Evolutionary conservation across 2,113 vertebrate genomes (phyloP), one percentile per base, ranked within the genome.

Genomic region (Scalopus aquaticus): DNA sequence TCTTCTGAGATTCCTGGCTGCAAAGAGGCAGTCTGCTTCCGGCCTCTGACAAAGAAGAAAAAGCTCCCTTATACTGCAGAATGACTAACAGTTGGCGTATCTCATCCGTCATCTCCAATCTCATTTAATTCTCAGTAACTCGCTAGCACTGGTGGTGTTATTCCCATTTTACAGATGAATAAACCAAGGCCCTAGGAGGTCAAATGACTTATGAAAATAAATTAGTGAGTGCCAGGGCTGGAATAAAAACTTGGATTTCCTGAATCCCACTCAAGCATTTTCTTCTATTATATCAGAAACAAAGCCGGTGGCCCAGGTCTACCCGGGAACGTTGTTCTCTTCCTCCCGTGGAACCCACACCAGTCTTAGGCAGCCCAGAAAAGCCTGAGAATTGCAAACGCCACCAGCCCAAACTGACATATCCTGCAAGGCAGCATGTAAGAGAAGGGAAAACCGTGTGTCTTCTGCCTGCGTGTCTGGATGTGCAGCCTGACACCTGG

Each of bases 1-100:
- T 99, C 99, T 28, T 98, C 98, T 13, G 98, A 98, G 60, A 99
- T 98, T 77, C 98, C 98, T 37, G 99, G 99, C 94, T 99, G 98
- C 26, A 97, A 96, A 88, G 96, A 56, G 35, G 97, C 98, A 95
- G 97, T 93, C 94, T 98, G 92, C 95, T 97, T 98, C 92, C 98
- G 98, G 88, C 90, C 92, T 93, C 99, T 99, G 97, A 28, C 62
- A 17, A 92, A 64, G 92, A 96, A 94, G 39, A 91, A 89, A 95
- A 60, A 95, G 65, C 30, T 3, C 13, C 39, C n/a, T 51, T 58
- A 22, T 7, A 35, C 4, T 42, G 28, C 15, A 26, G 1, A 51
- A 67, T 19, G 37, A 88, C 15, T 16, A 28, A 9, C 22, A 58
- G 67, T 39, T 83, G 15, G 76, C 28, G 70, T 20, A 30, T 28